Evolutionary conservation across 2,797 vertebrate genomes (phyloP), one percentile per base, ranked within the genome.

Genomic region (Eleutherodactylus coqui): DNA sequence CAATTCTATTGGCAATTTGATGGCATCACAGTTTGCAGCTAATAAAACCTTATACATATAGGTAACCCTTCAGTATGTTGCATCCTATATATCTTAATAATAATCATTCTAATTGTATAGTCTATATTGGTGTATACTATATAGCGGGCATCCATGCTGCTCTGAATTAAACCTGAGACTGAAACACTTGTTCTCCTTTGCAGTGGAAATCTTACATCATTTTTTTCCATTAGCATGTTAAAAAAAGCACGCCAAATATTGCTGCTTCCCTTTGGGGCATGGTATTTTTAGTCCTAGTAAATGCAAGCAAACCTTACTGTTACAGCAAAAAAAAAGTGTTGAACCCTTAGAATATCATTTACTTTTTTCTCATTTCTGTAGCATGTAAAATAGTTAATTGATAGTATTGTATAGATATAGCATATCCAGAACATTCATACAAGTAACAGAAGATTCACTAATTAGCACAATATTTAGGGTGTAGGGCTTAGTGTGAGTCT

Each of bases 311-410:
- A 78, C 55, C 27, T 58, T 13, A n/a, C 17, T 60, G 53, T 78
- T 51, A 78, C 53, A 36, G 49, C 19, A 41, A 43, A 38, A 43
- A 38, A 75, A 58, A 53, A 41, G 11, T 27, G 34, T 58, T 14
- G 58, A n/a, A 78, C 34, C 32, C 45, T 47, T 13, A 75, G 73
- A 49, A 77, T 34, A 13, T 21, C 27, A 77, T 78, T 55, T 78
- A 77, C 4, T n/a, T 58, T 29, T 38, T 36, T 36, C 24, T 58
- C 3, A 10, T 78, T 24, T 38, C 21, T 55, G 16, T 5, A 58
- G 14, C 34, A 78, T 3, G 36, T 24, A n/a, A 32, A 75, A 29
- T 17, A 72, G 9, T 27, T 72, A 4, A 72, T 4, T 38, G 36
- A 69, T 19, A 67, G 32, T 32, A 19, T 21, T 29, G 2, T 27